A percentile compares a stretch with the other conserved stretches of the same genome.
Conservation (phyloP, 2,113 vertebrate genomes). For the Microtus oregoni region DNA sequence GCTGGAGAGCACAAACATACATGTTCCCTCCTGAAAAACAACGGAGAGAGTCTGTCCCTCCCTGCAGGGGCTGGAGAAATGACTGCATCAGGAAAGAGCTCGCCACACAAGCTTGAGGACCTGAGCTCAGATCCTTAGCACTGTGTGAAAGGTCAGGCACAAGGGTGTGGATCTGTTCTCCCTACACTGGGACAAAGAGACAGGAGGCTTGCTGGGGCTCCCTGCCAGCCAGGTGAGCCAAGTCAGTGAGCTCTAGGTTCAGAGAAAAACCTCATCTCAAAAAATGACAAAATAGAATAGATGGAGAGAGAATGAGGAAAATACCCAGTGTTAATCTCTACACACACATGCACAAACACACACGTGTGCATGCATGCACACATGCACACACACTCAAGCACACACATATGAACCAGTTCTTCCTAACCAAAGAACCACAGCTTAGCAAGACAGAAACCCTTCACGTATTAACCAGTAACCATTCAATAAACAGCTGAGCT, state of each 20-base stretch:
- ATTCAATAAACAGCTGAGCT: neutral
- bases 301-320: neutral
- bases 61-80: neutral
- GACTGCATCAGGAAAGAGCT: neutral
- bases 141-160: neutral
- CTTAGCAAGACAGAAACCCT: neutral
- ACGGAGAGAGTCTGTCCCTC: neutral
- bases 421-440: neutral
- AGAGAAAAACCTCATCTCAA: neutral
- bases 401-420: neutral
- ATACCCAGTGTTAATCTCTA: neutral
- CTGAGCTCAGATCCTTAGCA: neutral
- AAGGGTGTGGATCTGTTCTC: neutral
- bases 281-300: neutral
- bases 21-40: neutral
- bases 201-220: neutral
- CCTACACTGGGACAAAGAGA: too few relatives aligned
- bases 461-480: neutral
- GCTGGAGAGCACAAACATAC: neutral
- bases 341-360: neutral
- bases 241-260: neutral
- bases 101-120: neutral
- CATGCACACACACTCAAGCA: neutral
- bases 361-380: fast-evolving
- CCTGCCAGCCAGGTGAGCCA: neutral